Conservation (phyloP, 2,113 vertebrate species). For the Ploceus nigricollis region DNA sequence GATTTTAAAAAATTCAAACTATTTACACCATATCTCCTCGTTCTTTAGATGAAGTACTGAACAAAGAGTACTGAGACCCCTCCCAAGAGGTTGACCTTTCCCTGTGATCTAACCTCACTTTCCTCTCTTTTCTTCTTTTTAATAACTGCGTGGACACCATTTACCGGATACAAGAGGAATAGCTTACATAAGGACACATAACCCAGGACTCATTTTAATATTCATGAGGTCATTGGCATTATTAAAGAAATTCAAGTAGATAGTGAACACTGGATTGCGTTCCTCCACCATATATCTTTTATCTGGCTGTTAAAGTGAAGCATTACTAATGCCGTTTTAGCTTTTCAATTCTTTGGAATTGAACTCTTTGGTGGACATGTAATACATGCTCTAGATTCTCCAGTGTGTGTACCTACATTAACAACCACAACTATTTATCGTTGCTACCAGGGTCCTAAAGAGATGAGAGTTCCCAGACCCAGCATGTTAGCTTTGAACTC, state of each 20-base stretch:
- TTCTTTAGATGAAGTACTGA: constrained; percentile 2
- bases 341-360: constrained; percentile 29
- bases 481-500: constrained; percentile 8
- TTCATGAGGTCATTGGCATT: constrained; percentile 55
- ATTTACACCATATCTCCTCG: not conserved
- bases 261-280: constrained; percentile 44
- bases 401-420: not conserved
- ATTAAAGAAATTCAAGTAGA: constrained; percentile 63
- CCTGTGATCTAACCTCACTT: constrained; percentile 16
- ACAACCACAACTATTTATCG: constrained; percentile 37
- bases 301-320: constrained; percentile 39
- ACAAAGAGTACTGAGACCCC: not conserved
- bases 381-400: constrained; percentile 20
- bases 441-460: not conserved
- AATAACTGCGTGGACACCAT: constrained; percentile 41
- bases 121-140: constrained; percentile 37
- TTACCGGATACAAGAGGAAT: constrained; percentile 10
- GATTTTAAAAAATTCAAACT: not conserved
- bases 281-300: constrained; percentile 48
- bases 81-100: not conserved
- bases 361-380: not conserved
- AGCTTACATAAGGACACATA: constrained; percentile 36
- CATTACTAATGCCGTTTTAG: constrained; percentile 32
- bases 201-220: constrained; percentile 61
- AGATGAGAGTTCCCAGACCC: constrained; percentile 8